phyloP scores from a whole-genome alignment of 2,888 invertebrate genomes.

The Acleris sparsana region DNA sequence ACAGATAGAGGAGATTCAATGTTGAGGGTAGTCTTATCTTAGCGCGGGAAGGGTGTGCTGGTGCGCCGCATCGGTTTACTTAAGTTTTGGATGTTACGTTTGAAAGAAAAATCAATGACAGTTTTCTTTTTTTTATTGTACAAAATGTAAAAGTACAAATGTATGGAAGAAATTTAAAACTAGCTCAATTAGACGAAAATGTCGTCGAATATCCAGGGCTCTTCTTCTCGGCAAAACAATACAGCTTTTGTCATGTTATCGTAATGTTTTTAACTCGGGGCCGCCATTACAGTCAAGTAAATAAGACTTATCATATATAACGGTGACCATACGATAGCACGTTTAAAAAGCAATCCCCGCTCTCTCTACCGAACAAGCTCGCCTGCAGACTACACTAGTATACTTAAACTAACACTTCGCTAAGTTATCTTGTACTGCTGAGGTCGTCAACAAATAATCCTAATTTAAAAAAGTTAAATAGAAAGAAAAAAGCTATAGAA shows the following conservation, averaged over 20 bases:
- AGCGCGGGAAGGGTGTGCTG: no score
- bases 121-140: constrained; percentile 27
- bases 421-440: constrained; percentile 17
- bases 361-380: neutral
- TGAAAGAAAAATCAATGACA: neutral
- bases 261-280: no score
- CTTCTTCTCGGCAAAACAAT: no score
- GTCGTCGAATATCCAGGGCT: no score
- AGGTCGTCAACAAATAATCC: constrained; percentile 1
- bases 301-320: no score
- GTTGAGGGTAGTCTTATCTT: no score
- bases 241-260: no score
- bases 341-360: neutral
- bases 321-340: no score
- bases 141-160: constrained; percentile 26
- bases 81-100: no score
- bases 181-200: constrained; percentile 11
- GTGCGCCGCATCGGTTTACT: no score
- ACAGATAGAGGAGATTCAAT: no score
- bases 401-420: constrained; percentile 11
- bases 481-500: neutral
- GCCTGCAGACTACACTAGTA: constrained; percentile 7
- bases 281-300: no score
- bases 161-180: constrained; percentile 5
- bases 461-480: neutral